These are phyloP conservation scores for Epinephelus fuscoguttatus DNA, from an alignment of 2,113 vertebrate genomes.

Conservation along the genomic window DNA sequence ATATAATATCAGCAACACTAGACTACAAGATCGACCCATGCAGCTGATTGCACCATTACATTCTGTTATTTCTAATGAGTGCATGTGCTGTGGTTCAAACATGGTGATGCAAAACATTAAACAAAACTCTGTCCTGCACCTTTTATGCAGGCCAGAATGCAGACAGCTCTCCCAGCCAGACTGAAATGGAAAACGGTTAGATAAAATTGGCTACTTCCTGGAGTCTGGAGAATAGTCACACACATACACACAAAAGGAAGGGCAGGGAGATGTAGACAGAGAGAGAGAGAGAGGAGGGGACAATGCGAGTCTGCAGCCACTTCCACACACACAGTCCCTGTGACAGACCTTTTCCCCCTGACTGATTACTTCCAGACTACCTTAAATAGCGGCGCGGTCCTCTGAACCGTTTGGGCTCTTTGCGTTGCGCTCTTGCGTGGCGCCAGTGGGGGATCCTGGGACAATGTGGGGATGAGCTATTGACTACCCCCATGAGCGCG, in stretches of 20 bases:
- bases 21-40: not conserved
- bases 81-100: not conserved
- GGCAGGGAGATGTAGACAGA: slow-evolving; percentile 28
- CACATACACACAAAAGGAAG: slow-evolving; percentile 47
- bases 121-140: slow-evolving; percentile 10
- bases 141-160: slow-evolving; percentile 6
- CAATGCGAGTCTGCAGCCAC: slow-evolving; percentile 46
- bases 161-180: slow-evolving; percentile 35
- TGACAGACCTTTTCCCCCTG: slow-evolving; percentile 51
- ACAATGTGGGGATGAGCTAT: slow-evolving; percentile 79
- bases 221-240: slow-evolving; percentile 60
- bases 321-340: slow-evolving; percentile 62
- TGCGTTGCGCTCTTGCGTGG: slow-evolving; percentile 74
- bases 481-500: slow-evolving; percentile 54
- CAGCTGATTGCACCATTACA: not conserved
- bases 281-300: slow-evolving; percentile 24
- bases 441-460: slow-evolving; percentile 83
- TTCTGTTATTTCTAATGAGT: no score
- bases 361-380: slow-evolving; percentile 82
- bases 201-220: slow-evolving; percentile 75
- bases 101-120: not conserved
- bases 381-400: slow-evolving; percentile 54
- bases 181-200: slow-evolving; percentile 65
- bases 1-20: not conserved
- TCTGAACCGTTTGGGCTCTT: slow-evolving; percentile 47